Conservation (phyloP, 2,113 vertebrate species). For the Hydrochoerus hydrochaeris region DNA sequence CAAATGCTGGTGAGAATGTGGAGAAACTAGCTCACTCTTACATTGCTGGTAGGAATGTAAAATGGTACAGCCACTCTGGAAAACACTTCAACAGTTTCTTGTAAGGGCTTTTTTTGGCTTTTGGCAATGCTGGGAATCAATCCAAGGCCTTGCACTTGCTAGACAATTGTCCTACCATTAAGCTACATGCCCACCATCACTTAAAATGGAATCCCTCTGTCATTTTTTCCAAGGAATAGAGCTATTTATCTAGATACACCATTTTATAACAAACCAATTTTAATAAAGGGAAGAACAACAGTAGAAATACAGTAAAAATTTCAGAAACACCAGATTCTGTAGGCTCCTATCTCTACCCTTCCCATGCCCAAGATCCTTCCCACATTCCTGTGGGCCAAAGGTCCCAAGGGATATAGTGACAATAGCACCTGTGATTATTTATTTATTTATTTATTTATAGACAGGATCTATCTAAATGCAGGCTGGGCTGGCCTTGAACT, state of each 20-base stretch:
- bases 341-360: background rate
- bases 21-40: no score
- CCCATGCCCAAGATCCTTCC: background rate
- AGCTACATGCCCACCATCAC: background rate
- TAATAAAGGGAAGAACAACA: background rate
- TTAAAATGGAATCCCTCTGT: background rate
- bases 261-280: conserved; percentile 22
- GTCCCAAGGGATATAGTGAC: background rate
- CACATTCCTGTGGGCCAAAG: background rate
- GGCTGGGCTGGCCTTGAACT: no score
- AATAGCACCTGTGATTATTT: background rate
- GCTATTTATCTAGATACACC: background rate
- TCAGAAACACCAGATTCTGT: background rate
- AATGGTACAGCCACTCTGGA: background rate
- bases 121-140: background rate
- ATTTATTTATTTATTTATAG: background rate
- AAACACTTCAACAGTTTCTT: background rate
- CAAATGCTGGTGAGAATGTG: no score
- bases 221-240: background rate
- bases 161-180: background rate
- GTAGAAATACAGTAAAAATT: background rate
- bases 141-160: background rate
- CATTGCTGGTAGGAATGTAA: background rate
- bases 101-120: background rate
- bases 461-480: background rate